Percentiles rank a stretch among this genome's conserved stretches.
These are phyloP conservation scores for Drosophila quasianomalipes DNA, from an alignment of 2,888 invertebrate genomes.

Conservation along the genomic window DNA sequence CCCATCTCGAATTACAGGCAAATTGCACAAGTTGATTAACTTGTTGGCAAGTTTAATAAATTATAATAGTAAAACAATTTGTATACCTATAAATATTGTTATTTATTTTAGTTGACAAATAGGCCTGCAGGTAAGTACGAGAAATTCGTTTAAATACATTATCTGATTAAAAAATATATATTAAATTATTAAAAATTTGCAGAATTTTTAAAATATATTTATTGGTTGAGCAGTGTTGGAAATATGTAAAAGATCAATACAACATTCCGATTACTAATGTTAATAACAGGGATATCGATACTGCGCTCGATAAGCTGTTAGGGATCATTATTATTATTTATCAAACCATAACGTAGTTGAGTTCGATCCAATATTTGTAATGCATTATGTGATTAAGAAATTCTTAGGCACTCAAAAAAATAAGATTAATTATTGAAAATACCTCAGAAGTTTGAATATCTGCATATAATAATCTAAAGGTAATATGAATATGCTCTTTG, in stretches of 20 bases:
- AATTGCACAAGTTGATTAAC: neutral
- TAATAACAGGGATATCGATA: no score
- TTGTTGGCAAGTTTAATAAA: neutral
- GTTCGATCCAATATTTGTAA: neutral
- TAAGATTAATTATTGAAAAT: neutral
- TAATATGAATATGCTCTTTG: neutral
- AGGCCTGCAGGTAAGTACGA: no score
- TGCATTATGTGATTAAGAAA: no score
- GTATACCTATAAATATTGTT: neutral
- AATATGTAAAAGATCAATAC: no score
- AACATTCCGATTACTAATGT: no score
- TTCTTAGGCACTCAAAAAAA: neutral
- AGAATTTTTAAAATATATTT: neutral
- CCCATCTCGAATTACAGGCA: neutral
- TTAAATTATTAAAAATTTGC: neutral
- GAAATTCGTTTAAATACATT: neutral
- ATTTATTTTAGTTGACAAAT: neutral
- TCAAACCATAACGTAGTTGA: neutral
- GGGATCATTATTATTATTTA: neutral
- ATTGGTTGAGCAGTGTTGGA: neutral
- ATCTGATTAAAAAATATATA: accelerated
- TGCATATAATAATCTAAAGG: neutral
- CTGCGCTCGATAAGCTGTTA: neutral
- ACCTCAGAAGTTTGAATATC: neutral
- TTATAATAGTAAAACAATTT: no score